Percentiles rank a stretch among this genome's conserved stretches.
Evolutionary conservation across 2,888 invertebrate genomes (phyloP).

Genomic region (Amorpha juglandis): DNA sequence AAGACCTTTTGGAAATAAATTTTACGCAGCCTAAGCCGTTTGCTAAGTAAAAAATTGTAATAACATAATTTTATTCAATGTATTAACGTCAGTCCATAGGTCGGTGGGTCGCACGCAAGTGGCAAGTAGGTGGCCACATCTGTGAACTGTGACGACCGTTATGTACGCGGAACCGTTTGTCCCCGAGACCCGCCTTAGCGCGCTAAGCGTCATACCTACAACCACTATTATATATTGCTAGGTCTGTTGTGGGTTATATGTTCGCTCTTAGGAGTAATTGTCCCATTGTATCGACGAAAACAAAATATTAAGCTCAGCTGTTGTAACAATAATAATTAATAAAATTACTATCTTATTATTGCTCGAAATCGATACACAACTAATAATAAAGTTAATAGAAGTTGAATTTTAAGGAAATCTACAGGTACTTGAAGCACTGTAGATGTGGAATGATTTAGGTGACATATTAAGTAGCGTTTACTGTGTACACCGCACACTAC

Average conservation of each 20-base stretch:
- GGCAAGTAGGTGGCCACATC: conserved; percentile 29
- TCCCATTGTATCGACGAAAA: too few species aligned
- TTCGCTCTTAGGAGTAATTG: neutral
- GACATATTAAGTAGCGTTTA: neutral
- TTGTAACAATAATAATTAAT: neutral
- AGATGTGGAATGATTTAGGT: too few species aligned
- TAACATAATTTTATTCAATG: neutral
- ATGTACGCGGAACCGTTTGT: conserved; percentile 56
- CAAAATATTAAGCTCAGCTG: neutral
- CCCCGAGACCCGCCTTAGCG: conserved; percentile 37
- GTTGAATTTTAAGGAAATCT: too few species aligned
- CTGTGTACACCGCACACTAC: too few species aligned
- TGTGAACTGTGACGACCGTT: conserved; percentile 67
- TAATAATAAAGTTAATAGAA: too few species aligned
- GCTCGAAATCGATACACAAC: too few species aligned
- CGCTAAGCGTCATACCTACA: conserved; percentile 8
- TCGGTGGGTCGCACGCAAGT: conserved; percentile 8
- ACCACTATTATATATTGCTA: neutral
- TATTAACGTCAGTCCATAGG: neutral
- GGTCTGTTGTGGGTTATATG: neutral
- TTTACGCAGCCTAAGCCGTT: too few species aligned
- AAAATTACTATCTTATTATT: too few species aligned
- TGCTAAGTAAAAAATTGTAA: neutral
- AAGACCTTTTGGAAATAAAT: too few species aligned
- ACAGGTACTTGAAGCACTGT: too few species aligned